Conservation (phyloP, 92 coral and sea anemone genomes). For the Micromussa lordhowensis region DNA sequence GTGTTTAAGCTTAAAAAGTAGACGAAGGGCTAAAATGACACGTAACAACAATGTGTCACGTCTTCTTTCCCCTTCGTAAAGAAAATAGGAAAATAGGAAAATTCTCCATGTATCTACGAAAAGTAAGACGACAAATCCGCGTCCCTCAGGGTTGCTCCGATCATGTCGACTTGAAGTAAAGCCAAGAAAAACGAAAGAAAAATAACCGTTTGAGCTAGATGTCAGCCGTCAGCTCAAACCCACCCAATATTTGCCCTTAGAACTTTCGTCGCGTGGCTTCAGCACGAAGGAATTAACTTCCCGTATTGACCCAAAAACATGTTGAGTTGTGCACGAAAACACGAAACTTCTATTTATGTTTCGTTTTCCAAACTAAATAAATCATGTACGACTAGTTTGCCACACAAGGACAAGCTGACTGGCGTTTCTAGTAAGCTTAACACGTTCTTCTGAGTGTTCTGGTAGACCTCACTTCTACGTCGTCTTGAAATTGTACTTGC, state of each 20-base stretch:
- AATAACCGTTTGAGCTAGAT: no score
- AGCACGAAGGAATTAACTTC: conserved; percentile 9
- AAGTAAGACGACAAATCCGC: not conserved
- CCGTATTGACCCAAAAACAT: not conserved
- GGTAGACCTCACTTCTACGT: no score
- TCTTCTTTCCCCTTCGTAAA: not conserved
- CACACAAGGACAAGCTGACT: not conserved
- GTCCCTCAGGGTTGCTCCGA: not conserved
- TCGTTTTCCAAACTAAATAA: no score
- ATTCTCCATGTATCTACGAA: not conserved
- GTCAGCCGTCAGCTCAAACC: not conserved
- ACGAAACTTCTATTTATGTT: not conserved
- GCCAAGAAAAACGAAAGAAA: not conserved
- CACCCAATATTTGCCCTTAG: not conserved
- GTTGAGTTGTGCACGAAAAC: not conserved
- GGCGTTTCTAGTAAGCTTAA: not conserved
- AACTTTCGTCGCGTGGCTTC: not conserved
- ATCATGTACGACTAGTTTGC: no score
- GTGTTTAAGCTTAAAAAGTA: not conserved
- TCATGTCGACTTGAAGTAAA: not conserved
- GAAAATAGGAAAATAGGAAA: not conserved
- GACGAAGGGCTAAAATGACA: not conserved
- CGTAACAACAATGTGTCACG: not conserved
- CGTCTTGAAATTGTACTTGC: no score
- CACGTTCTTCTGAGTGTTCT: not conserved